Conservation (phyloP, 2,113 vertebrate genomes). For the Azemiops feae region DNA sequence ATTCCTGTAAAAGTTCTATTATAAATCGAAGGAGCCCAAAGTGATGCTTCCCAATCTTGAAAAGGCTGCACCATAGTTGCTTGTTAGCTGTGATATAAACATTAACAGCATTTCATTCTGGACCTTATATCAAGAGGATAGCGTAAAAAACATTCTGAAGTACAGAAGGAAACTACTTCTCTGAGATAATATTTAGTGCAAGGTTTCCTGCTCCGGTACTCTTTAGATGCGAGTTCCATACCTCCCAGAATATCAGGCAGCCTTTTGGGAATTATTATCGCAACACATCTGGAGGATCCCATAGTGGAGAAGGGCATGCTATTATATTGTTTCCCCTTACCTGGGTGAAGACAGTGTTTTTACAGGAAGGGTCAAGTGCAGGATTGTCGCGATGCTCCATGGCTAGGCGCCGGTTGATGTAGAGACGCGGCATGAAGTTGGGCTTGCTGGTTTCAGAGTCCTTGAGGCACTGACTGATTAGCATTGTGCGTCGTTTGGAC, state of each 20-base stretch:
- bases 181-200: background rate
- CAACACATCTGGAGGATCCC: background rate
- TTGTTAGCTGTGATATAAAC: background rate
- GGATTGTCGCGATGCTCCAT: slow-evolving; percentile 98
- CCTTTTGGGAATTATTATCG: background rate
- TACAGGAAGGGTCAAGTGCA: slow-evolving; percentile 84
- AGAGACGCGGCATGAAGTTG: slow-evolving; percentile 95
- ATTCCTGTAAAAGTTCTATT: background rate
- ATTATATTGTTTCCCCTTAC: slow-evolving; percentile 57
- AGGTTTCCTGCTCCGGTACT: background rate
- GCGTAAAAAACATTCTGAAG: background rate
- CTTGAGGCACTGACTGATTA: slow-evolving; percentile 93
- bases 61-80: background rate
- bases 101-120: background rate
- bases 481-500: slow-evolving; percentile 88
- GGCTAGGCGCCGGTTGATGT: slow-evolving; percentile 94
- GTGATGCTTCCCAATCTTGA: background rate
- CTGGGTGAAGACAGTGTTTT: slow-evolving; percentile 93
- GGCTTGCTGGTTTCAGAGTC: slow-evolving; percentile 96
- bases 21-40: background rate
- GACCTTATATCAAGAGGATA: background rate
- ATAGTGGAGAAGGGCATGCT: background rate
- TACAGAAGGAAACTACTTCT: background rate
- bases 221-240: background rate
- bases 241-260: background rate